Evolutionary conservation across 2,113 vertebrate species (phyloP), one percentile per base, ranked within the genome.

Genomic region (Ophiodon elongatus): DNA sequence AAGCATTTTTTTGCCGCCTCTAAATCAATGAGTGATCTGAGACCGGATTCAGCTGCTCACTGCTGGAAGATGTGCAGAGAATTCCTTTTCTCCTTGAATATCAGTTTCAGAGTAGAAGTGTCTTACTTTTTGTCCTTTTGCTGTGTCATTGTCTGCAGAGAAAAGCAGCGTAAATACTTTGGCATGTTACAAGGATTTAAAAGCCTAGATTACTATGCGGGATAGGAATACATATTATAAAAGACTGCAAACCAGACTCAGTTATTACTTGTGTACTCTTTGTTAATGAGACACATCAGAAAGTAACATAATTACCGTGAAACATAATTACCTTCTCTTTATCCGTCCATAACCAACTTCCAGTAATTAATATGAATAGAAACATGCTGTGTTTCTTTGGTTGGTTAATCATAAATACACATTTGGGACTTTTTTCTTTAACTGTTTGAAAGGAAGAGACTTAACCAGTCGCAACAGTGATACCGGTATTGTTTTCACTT

Each of bases 11-110:
- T 76, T 79, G 37, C 37, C 80, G 72, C 75, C 54, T 56, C 37
- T 83, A 78, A 87, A 87, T 85, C 76, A 87, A 27, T 47, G n/a
- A 37, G 39, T 54, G 57, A 72, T 68, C 60, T n/a, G 37, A 41
- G 71, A 56, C 37, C 1, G 47, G 65, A 83, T 83, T 87, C 79
- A 64, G 76, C 82, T 76, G 82, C 79, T 79, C 1, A 23, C 39
- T 79, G 63, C 52, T 74, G 59, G 73, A 78, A 43, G 27, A 77
- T 67, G 50, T 73, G 35, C 50, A 57, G 45, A 71, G 54, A 81
- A 77, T 89, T 80, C n/a, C 64, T 77, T 83, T 39, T 82, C 29
- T 77, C 17, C 35, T 57, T 72, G 52, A 82, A 84, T 73, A 69
- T 80, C 64, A 14, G 1, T 83, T 73, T 73, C 69, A 57, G 43